A percentile compares a stretch with the other conserved stretches of the same genome.
These are phyloP conservation scores for Lates calcarifer DNA, from an alignment of 2,113 vertebrate species.

Conservation along the genomic window DNA sequence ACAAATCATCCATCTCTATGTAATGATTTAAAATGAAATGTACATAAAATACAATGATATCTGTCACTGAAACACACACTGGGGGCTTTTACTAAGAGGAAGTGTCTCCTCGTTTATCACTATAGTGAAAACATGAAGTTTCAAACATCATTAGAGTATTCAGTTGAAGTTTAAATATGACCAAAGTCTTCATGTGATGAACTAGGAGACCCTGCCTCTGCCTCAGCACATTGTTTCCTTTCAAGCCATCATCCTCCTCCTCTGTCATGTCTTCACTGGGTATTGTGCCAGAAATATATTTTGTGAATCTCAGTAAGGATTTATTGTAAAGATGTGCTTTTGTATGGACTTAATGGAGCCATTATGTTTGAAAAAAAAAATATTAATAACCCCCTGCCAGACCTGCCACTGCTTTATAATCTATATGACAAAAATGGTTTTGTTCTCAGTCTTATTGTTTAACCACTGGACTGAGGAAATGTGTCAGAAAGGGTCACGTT, in stretches of 20 bases:
- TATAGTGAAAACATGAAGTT: not conserved
- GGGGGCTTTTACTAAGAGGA: not conserved
- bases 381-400: conserved; percentile 14
- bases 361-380: conserved; percentile 39
- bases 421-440: not conserved
- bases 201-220: conserved; percentile 13
- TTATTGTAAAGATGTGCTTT: conserved; percentile 37
- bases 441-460: conserved; percentile 12
- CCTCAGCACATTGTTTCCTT: conserved; percentile 17
- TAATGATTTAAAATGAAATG: conserved; percentile 1
- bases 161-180: conserved; percentile 3
- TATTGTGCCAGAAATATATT: conserved; percentile 34
- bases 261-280: conserved; percentile 25
- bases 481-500: not conserved
- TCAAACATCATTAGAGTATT: not conserved
- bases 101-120: too few relatives aligned
- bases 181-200: not conserved
- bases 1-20: conserved; percentile 6
- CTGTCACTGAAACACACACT: not conserved
- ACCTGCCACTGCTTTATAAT: conserved; percentile 2
- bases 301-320: conserved; percentile 26
- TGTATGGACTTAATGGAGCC: conserved; percentile 41
- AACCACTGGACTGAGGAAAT: conserved; percentile 23
- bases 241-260: conserved; percentile 21
- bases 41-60: conserved; percentile 15